phyloP scores from a whole-genome alignment of 2,797 vertebrate genomes.

The Sebastes iracundus region DNA sequence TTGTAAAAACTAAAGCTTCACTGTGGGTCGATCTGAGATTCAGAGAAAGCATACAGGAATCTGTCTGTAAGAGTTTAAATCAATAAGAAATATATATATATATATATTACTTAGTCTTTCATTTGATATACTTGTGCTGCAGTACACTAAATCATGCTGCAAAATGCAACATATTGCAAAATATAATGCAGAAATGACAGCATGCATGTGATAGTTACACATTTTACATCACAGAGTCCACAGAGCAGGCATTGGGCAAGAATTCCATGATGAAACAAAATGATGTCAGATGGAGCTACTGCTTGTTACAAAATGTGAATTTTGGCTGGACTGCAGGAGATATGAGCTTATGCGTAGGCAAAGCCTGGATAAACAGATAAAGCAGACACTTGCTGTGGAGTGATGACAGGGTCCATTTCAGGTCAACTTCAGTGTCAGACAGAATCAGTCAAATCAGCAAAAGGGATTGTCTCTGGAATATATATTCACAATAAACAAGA shows the following conservation, averaged over 20 bases:
- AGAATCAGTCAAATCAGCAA: neutral
- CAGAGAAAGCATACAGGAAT: neutral
- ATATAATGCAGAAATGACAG: neutral
- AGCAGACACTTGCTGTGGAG: neutral
- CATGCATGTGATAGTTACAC: neutral
- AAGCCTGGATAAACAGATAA: constrained; percentile 9
- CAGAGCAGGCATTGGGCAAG: constrained; percentile 6
- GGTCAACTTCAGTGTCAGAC: neutral
- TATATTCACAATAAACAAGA: neutral
- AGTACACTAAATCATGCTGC: neutral
- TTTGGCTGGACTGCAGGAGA: neutral
- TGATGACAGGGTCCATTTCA: neutral
- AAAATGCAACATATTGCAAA: neutral
- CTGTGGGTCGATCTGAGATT: neutral
- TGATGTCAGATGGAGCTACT: neutral
- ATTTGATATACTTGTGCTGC: neutral
- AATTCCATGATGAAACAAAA: neutral
- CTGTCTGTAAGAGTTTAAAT: neutral
- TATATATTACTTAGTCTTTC: neutral
- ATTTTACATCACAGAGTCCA: constrained; percentile 10
- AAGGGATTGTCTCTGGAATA: neutral
- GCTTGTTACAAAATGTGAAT: constrained; percentile 26
- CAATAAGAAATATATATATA: neutral
- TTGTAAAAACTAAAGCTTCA: neutral
- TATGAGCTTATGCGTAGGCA: neutral